A percentile compares a stretch with the other conserved stretches of the same genome.
Conservation (phyloP, 1,140 invertebrate genomes). For the Drosophila orosa region DNA sequence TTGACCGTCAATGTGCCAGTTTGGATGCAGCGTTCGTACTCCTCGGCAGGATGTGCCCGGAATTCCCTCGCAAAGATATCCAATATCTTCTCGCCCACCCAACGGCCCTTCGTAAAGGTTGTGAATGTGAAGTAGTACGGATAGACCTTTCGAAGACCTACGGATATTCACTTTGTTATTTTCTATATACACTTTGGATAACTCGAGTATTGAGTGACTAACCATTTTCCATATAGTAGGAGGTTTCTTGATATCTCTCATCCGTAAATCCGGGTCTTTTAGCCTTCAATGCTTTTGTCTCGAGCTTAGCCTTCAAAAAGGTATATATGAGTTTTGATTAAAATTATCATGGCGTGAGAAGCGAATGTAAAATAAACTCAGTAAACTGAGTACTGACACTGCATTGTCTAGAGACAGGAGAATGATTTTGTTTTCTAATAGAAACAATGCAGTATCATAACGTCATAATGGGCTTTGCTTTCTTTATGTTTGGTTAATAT, state of each 20-base stretch:
- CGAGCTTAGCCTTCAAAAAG: conserved; percentile 91
- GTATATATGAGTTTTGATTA: background rate
- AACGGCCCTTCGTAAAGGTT: conserved; percentile 98
- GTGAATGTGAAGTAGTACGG: conserved; percentile 99
- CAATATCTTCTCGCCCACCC: conserved; percentile 97
- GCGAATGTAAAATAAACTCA: background rate
- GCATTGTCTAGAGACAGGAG: background rate
- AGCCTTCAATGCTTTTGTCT: conserved; percentile 96
- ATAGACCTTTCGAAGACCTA: conserved; percentile 98
- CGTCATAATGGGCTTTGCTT: background rate
- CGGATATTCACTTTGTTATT: conserved; percentile 57
- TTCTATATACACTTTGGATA: background rate
- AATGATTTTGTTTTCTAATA: background rate
- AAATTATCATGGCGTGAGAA: background rate
- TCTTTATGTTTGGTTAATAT: background rate
- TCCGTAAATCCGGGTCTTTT: conserved; percentile 96
- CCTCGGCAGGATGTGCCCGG: conserved; percentile 94
- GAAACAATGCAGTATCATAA: background rate
- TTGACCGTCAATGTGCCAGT: conserved; percentile 97
- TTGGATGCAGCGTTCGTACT: conserved; percentile 95
- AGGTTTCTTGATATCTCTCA: conserved; percentile 96
- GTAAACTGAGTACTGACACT: background rate
- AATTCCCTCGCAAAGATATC: conserved; percentile 98
- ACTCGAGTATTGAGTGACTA: conserved; percentile 75
- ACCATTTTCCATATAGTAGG: conserved; percentile 99